phyloP scores from a whole-genome alignment of 2,888 invertebrate species.

The Hydrotaea diabolus region DNA sequence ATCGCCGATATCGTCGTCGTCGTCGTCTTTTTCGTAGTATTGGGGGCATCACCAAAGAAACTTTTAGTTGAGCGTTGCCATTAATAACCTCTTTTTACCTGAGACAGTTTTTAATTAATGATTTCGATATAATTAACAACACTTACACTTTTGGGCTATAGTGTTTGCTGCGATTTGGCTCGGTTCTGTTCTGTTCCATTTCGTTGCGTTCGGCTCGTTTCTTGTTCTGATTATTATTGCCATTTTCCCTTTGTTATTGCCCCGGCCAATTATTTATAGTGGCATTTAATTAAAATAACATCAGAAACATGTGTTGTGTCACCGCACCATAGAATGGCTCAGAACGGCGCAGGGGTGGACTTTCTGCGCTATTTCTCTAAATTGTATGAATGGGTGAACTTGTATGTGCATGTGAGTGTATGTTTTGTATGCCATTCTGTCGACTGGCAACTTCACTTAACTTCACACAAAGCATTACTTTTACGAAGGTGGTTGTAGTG shows the following conservation, averaged over 20 bases:
- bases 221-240: neutral
- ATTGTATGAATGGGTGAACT: too few species aligned
- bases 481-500: too few species aligned
- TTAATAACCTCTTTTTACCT: conserved; percentile 20
- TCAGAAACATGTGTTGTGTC: conserved; percentile 22
- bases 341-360: too few species aligned
- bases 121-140: conserved; percentile 34
- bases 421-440: too few species aligned
- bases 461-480: too few species aligned
- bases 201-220: too few species aligned
- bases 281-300: conserved; percentile 34
- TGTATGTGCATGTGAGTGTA: too few species aligned
- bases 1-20: neutral
- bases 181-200: neutral
- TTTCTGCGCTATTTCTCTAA: too few species aligned
- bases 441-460: too few species aligned
- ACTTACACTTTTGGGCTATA: neutral
- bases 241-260: neutral
- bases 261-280: conserved; percentile 26
- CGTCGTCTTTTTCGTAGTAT: neutral
- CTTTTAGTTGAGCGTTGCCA: conserved; percentile 20
- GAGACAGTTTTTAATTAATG: conserved; percentile 33
- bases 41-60: neutral
- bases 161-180: neutral
- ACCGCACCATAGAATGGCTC: neutral